Base-by-base conservation (phyloP, 1,140 invertebrate species). In the Drosophila kurseongensis region DNA sequence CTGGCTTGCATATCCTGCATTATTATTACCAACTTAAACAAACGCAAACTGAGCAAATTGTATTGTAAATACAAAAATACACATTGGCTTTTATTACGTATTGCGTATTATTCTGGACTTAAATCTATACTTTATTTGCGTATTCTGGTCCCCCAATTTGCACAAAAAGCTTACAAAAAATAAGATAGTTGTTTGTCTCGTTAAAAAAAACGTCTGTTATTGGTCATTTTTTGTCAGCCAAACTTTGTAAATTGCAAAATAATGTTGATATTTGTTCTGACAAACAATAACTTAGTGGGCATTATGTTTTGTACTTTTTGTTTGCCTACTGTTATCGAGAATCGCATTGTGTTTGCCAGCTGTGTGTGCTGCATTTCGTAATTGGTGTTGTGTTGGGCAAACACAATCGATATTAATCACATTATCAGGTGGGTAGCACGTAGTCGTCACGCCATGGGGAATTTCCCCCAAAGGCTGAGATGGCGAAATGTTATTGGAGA, bases 401-500 rank as follows among this genome's bases (percentile, higher is more conserved):
- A 40, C 9, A 36, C 48, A 54, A 54, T 32, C 35, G 36, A 27
- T 14, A n/a, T 27, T 48, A 44, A 67, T 44, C 61, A 18, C n/a
- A 71, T 71, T 69, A 41, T 47, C 66, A 57, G 36, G 36, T 56
- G 63, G 63, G 42, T 57, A 71, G 29, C 36, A 42, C 44, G 35
- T 68, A 56, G 60, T 69, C 66, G 65, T 12, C 47, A 47, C 32
- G 7, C 41, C 12, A 29, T 18, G 23, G n/a, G n/a, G 12, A 40
- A 5, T 45, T 10, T 23, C 3, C 10, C 16, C 18, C 7, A 54
- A 40, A 45, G 32, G 32, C 14, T 36, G 35, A 13, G 35, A 12
- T 54, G 51, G 16, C 35, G 35, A 29, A 42, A 29, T 56, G 54
- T n/a, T 41, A 48, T 67, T 7, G 16, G 51, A 18, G 14, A 36